Evolutionary conservation across 2,888 invertebrate genomes (phyloP), one percentile per base, ranked within the genome.

Genomic region (Chaitophorus viminalis): DNA sequence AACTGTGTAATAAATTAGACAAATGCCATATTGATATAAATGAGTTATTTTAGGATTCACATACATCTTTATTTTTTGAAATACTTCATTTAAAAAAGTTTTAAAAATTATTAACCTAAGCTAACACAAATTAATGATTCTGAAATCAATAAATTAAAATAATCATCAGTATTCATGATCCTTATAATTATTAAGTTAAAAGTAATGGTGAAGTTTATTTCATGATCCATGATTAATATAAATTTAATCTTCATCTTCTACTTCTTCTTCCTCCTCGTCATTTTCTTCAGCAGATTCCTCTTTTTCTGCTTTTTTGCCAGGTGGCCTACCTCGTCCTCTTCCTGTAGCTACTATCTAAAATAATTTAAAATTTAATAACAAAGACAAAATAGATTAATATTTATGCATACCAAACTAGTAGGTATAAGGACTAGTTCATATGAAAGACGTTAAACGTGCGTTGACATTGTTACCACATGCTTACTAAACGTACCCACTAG

Each of bases 281-380:
- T 92, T 92, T 74, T 92, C 92, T 68, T 92, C 92, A 77, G 90
- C 91, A 1, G 91, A 91, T 68, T 92, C 92, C 74, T 91, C 90
- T 82, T 90, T 90, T 89, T 91, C 92, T 82, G 91, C 92, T 89
- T 91, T 92, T 90, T 92, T 92, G 89, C 93, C 92, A 88, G 93
- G 90, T 8, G 93, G 92, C 82, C 93, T 91, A 5, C 93, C 92
- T 70, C 91, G 90, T n/a, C 91, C 91, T 82, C 89, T 88, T 54
- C 89, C 85, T 29, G 89, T 88, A 36, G 88, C 86, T 31, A 81
- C 87, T 60, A 90, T 31, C 86, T 90, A 74, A 52, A 87, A 60
- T 29, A 31, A 31, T 17, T 25, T n/a, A 39, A 60, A n/a, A 83
- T 54, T 11, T 29, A 46, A 68, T 68, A 68, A 21, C 25, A 21